Conservation (phyloP, 2,113 vertebrate genomes). For the Connochaetes taurinus region DNA sequence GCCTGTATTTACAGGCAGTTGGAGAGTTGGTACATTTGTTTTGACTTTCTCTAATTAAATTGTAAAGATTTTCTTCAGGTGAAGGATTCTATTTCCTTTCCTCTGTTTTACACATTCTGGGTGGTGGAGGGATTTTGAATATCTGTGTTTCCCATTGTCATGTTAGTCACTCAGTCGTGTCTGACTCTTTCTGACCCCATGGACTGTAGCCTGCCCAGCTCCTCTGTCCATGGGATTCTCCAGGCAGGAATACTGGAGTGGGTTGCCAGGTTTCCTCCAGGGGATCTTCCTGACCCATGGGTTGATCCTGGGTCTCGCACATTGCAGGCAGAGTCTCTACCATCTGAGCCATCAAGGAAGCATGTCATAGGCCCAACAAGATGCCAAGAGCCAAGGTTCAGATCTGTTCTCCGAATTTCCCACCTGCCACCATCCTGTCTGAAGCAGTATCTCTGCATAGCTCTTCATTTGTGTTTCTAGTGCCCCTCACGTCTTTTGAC, state of each 20-base stretch:
- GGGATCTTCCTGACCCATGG: neutral
- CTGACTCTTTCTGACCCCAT: neutral
- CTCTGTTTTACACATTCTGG: neutral
- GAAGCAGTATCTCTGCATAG: neutral
- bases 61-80: neutral
- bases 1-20: neutral
- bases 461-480: neutral
- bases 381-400: neutral
- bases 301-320: neutral
- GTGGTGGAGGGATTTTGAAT: neutral
- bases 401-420: neutral
- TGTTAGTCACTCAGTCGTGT: neutral
- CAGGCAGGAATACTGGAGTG: neutral
- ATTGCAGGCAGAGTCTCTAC: neutral
- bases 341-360: neutral
- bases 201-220: neutral
- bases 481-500: neutral
- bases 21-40: neutral
- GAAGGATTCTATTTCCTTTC: neutral
- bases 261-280: neutral
- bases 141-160: neutral
- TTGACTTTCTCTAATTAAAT: slow-evolving; percentile 19
- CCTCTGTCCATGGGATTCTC: neutral
- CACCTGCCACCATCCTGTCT: neutral
- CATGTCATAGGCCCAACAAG: neutral